phyloP scores from a whole-genome alignment of 2,113 vertebrate species.

The Terrapene triunguis region DNA sequence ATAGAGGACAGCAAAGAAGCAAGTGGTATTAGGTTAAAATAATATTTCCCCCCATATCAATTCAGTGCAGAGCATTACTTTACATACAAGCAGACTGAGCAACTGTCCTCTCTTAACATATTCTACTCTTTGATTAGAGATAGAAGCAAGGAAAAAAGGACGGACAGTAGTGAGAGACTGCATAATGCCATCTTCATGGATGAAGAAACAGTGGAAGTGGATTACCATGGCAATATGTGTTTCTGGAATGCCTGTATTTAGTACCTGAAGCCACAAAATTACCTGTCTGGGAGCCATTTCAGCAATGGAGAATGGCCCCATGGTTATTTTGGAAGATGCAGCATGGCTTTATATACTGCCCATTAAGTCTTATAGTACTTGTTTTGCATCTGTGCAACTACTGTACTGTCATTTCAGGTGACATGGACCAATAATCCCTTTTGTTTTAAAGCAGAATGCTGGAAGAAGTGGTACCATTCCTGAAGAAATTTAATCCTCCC shows the following conservation, averaged over 20 bases:
- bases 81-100: neutral
- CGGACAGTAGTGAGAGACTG: too few relatives aligned
- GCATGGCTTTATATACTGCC: neutral
- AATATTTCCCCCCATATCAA: neutral
- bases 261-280: neutral
- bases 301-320: neutral
- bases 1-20: neutral
- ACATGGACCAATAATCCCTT: neutral
- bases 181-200: too few relatives aligned
- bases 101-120: neutral
- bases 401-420: neutral
- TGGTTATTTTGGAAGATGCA: neutral
- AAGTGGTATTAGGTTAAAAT: neutral
- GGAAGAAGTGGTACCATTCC: neutral
- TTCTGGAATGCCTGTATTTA: too few relatives aligned
- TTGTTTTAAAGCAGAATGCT: neutral
- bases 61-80: neutral
- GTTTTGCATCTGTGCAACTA: neutral
- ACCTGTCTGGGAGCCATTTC: neutral
- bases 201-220: too few relatives aligned
- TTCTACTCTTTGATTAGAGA: neutral
- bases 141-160: neutral
- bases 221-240: too few relatives aligned
- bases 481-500: slow-evolving; percentile 5
- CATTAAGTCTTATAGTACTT: neutral